Base-by-base conservation (phyloP, 2,797 vertebrate genomes). In the Coendou prehensilis region DNA sequence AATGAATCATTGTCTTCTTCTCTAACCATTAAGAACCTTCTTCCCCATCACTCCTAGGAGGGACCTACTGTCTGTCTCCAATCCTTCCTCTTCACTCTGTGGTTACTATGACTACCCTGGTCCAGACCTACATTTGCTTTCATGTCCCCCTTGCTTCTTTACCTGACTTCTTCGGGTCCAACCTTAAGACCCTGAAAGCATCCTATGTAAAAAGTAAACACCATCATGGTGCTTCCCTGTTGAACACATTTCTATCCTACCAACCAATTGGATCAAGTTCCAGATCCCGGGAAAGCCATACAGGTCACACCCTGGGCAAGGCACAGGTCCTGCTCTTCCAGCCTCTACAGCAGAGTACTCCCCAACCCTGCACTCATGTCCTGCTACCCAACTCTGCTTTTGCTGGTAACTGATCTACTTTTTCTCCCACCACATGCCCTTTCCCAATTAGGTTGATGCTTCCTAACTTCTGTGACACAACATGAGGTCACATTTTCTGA, bases 371-470 rank as follows among this genome's bases (percentile, higher is more conserved):
- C 5, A 26, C 41, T 81, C 47, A 79, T 4, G 8, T 4, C 15
- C n/a, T 54, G 18, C 63, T 23, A 45, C 81, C 52, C 13, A 18
- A 33, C 30, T 33, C 56, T 0, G 1, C 26, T 56, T 61, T 37
- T n/a, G 5, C 28, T 8, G 0, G 7, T 18, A 50, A 13, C 59
- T 23, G 33, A 82, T 13, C 30, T 33, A 22, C 28, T 37, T 61
- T 2, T 30, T 30, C 14, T n/a, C 26, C 26, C 52, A 4, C 1
- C 54, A 23, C 52, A 7, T 30, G 1, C 22, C 30, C 0, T 10
- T 37, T 50, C 63, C 67, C 37, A 17, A 5, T 22, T 26, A 73
- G 17, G 17, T 45, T 59, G 37, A 41, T 33, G 26, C n/a, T 75
- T 73, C 45, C 47, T 78, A 28, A 61, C 9, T n/a, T 50, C 56